Base-by-base conservation (phyloP, 2,888 invertebrate species). In the Troides aeacus region DNA sequence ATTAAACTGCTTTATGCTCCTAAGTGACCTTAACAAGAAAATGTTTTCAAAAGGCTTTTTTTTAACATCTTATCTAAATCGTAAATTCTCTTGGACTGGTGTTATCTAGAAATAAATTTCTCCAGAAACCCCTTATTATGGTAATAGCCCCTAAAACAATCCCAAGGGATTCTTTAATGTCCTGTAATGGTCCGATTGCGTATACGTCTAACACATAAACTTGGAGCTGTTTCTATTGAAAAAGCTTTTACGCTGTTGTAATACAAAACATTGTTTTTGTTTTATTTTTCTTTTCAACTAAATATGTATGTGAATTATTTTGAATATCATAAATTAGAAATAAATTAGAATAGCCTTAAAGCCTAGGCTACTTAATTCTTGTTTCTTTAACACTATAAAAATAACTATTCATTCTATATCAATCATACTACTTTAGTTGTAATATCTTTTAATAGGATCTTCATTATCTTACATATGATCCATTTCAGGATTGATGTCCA, bases 151-250 rank as follows among this genome's bases (percentile, higher is more conserved):
- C 58, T 65, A 69, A 62, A 69, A 69, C 69, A 69, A 65, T 65
- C 69, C 65, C 62, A 65, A 69, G 69, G 65, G 69, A 69, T 69
- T 69, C 69, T 69, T 69, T 69, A 69, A 66, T 69, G 69, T 65
- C 69, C 62, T 66, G 65, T 69, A 69, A 69, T 69, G 65, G 69
- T 69, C 62, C 69, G 69, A 65, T 69, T 69, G 65, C 69, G 62
- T 21, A 61, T 56, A 69, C 64, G 58, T 65, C 65, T 62, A 65
- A 69, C 69, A 66, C 65, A 65, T 69, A 69, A 69, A 69, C 61
- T 62, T 69, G 46, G 57, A 10, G 65, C 58, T 50, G 46, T 50
- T 69, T 62, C 62, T 66, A 61, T 65, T 66, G 61, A 66, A 65
- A 64, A 61, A 30, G 30, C 30, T 56, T 69, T 57, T 30, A 62